Evolutionary conservation across 64 coral and sea anemone genomes (phyloP).

Genomic region (Exaiptasia diaphana): DNA sequence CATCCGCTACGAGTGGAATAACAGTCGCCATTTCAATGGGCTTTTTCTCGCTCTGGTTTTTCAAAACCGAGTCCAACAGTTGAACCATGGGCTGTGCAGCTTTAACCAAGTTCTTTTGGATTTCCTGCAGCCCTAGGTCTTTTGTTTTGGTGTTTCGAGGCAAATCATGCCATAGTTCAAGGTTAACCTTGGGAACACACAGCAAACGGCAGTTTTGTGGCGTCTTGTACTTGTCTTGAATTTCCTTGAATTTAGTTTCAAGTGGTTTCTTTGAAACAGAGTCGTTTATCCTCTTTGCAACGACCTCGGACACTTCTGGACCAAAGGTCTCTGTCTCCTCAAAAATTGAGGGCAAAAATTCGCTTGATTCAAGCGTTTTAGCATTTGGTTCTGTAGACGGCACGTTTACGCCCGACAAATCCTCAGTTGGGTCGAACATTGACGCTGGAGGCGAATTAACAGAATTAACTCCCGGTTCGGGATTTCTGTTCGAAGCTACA

Average conservation of each 20-base stretch:
- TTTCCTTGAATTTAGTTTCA: slow-evolving; percentile 57
- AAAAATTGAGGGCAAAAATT: slow-evolving; percentile 53
- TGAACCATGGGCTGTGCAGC: neutral
- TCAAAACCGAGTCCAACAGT: slow-evolving; percentile 20
- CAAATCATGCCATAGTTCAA: slow-evolving; percentile 57
- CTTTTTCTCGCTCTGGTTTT: slow-evolving; percentile 10
- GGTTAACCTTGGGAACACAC: slow-evolving; percentile 60
- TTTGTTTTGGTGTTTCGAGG: slow-evolving; percentile 2
- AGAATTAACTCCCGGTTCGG: neutral
- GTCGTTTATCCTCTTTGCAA: slow-evolving; percentile 47
- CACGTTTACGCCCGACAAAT: neutral
- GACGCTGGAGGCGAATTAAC: neutral
- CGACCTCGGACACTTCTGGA: slow-evolving; percentile 23
- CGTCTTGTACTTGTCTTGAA: slow-evolving; percentile 67
- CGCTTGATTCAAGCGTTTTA: neutral
- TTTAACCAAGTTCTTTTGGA: slow-evolving; percentile 1
- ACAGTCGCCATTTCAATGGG: neutral
- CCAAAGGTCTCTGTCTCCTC: slow-evolving; percentile 48
- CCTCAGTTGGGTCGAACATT: neutral
- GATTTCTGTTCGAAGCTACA: neutral
- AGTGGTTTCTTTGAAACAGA: slow-evolving; percentile 48
- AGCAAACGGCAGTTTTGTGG: slow-evolving; percentile 56
- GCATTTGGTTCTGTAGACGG: neutral
- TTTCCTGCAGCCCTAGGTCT: slow-evolving; percentile 10
- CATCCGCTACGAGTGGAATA: slow-evolving; percentile 5